Conservation (phyloP, 1,140 invertebrate species). For the Drosophila teissieri region DNA sequence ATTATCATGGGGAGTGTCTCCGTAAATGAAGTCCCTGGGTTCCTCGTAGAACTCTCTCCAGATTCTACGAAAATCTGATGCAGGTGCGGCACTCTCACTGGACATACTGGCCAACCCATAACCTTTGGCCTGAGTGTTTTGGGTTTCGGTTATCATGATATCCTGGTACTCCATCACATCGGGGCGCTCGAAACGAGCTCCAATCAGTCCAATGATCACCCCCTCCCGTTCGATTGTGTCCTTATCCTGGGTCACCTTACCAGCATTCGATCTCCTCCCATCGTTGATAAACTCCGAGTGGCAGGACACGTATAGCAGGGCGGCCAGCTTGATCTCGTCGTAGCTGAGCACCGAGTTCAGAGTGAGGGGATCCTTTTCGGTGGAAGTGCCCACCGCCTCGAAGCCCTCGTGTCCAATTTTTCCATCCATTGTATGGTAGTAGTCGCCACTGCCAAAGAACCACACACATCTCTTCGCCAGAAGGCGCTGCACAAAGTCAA, state of each 20-base stretch:
- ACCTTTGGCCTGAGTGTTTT: constrained; percentile 85
- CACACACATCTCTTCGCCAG: constrained; percentile 64
- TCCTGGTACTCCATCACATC: constrained; percentile 87
- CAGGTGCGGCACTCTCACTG: neutral
- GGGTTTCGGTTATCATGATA: constrained; percentile 85
- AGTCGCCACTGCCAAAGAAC: constrained; percentile 37
- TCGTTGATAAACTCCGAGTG: constrained; percentile 88
- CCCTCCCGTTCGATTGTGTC: constrained; percentile 67
- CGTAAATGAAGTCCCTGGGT: constrained; percentile 50
- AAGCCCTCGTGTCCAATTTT: constrained; percentile 42
- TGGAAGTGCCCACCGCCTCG: constrained; percentile 46
- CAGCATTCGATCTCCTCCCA: constrained; percentile 86
- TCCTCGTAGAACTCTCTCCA: constrained; percentile 74
- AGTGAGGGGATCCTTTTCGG: constrained; percentile 41
- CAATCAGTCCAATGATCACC: constrained; percentile 84
- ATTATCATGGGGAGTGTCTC: neutral
- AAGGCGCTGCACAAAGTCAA: constrained; percentile 65
- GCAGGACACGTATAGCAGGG: constrained; percentile 87
- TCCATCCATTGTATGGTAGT: constrained; percentile 40
- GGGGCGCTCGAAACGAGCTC: constrained; percentile 85
- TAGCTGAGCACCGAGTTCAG: constrained; percentile 67
- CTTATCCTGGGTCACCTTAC: constrained; percentile 77
- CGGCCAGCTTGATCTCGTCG: constrained; percentile 85
- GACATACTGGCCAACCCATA: constrained; percentile 59
- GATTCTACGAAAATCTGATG: constrained; percentile 57